Percentiles rank a stretch among this genome's conserved stretches.
Conservation (phyloP, 2,888 invertebrate genomes). For the Thera britannica region DNA sequence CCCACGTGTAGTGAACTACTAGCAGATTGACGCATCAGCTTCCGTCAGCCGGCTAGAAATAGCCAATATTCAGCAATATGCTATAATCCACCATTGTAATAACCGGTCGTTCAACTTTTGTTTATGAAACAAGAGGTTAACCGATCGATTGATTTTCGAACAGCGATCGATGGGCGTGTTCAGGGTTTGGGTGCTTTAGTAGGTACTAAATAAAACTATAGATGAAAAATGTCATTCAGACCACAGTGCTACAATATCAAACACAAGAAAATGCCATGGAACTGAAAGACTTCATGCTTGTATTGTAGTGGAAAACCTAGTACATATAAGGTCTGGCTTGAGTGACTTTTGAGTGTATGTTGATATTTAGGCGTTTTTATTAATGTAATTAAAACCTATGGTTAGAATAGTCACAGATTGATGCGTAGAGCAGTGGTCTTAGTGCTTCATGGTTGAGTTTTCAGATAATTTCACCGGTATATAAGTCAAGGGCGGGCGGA, state of each 20-base stretch:
- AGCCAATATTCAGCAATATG: conserved; percentile 28
- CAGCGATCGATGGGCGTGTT: background rate
- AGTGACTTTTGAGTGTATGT: too few relatives aligned
- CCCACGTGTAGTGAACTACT: conserved; percentile 18
- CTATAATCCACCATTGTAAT: background rate
- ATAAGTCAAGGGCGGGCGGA: conserved; percentile 77
- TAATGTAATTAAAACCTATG: background rate
- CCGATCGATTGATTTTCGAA: background rate
- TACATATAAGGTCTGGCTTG: too few relatives aligned
- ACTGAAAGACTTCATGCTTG: too few relatives aligned
- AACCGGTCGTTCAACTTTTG: conserved; percentile 6
- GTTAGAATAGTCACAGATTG: background rate
- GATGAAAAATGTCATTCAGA: too few relatives aligned
- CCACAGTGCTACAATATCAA: too few relatives aligned
- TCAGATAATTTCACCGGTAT: conserved; percentile 51
- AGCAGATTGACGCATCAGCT: conserved; percentile 41
- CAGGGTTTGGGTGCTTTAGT: too few relatives aligned
- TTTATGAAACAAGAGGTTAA: background rate
- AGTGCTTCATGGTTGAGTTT: conserved; percentile 41
- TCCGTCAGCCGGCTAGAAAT: conserved; percentile 40
- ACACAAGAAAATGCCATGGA: too few relatives aligned
- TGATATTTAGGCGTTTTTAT: background rate
- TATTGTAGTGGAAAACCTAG: too few relatives aligned
- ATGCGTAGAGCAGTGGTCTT: conserved; percentile 10
- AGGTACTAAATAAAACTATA: too few relatives aligned